A percentile compares a stretch with the other conserved stretches of the same genome.
phyloP scores from a whole-genome alignment of 2,113 vertebrate species.

The Oncorhynchus gorbuscha region DNA sequence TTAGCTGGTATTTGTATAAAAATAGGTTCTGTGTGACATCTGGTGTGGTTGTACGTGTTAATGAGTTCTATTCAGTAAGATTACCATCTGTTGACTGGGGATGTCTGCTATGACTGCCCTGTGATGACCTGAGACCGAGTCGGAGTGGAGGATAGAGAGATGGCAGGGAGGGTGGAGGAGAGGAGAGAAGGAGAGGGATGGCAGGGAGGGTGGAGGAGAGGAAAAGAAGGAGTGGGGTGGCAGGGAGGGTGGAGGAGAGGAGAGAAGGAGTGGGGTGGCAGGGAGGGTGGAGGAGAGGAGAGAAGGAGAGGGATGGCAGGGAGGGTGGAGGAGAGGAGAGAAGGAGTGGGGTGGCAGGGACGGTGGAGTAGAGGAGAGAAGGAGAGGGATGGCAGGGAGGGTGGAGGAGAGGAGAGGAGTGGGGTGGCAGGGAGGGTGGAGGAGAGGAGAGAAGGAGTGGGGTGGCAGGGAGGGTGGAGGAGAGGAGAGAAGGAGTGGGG shows the following conservation, averaged over 20 bases:
- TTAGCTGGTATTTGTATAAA: constrained; percentile 63
- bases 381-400: too few species aligned
- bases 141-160: background rate
- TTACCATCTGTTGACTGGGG: constrained; percentile 56
- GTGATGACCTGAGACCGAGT: constrained; percentile 5
- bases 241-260: too few species aligned
- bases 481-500: too few species aligned
- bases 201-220: background rate
- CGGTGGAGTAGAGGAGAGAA: too few species aligned
- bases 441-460: background rate
- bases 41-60: constrained; percentile 59
- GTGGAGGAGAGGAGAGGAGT: too few species aligned
- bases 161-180: too few species aligned
- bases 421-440: too few species aligned
- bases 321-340: too few species aligned
- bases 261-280: too few species aligned
- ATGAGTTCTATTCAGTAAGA: constrained; percentile 57
- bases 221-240: too few species aligned
- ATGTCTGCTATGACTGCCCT: constrained; percentile 29
- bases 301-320: too few species aligned
- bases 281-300: too few species aligned
- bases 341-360: background rate
- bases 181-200: background rate
- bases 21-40: constrained; percentile 62
- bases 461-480: background rate